phyloP scores from a whole-genome alignment of 2,888 invertebrate genomes.

The Drosophila flavopinicola region DNA sequence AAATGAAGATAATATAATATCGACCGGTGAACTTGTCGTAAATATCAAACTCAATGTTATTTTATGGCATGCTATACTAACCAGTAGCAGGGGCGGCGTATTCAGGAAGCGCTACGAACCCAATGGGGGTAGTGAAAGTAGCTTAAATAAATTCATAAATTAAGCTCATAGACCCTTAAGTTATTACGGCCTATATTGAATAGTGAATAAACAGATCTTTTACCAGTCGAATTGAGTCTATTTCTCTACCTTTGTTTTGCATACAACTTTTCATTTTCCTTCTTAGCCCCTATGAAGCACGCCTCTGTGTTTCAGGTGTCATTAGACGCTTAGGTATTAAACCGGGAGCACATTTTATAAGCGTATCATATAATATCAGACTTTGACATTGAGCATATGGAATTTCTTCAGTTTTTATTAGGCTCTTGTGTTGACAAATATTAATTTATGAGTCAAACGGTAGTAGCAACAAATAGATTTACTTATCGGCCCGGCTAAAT shows the following conservation, averaged over 20 bases:
- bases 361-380: conserved; percentile 75
- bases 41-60: conserved; percentile 70
- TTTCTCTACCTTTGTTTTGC: no score
- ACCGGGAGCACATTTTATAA: conserved; percentile 63
- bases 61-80: conserved; percentile 33
- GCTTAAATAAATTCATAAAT: neutral
- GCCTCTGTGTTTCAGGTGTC: conserved; percentile 35
- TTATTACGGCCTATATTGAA: no score
- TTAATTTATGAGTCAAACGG: conserved; percentile 63
- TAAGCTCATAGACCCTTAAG: no score
- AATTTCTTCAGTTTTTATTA: conserved; percentile 61
- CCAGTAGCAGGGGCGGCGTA: conserved; percentile 20
- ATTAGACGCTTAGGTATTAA: conserved; percentile 46
- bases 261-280: no score
- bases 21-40: conserved; percentile 72
- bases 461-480: conserved; percentile 63
- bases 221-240: no score
- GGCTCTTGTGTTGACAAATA: conserved; percentile 58
- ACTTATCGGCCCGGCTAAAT: conserved; percentile 60
- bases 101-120: conserved; percentile 9
- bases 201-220: no score
- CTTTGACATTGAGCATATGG: conserved; percentile 65
- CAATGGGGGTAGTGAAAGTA: conserved; percentile 1
- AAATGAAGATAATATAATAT: conserved; percentile 75
- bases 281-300: no score